phyloP scores from a whole-genome alignment of 2,113 vertebrate genomes.

The Brienomyrus longianalis region DNA sequence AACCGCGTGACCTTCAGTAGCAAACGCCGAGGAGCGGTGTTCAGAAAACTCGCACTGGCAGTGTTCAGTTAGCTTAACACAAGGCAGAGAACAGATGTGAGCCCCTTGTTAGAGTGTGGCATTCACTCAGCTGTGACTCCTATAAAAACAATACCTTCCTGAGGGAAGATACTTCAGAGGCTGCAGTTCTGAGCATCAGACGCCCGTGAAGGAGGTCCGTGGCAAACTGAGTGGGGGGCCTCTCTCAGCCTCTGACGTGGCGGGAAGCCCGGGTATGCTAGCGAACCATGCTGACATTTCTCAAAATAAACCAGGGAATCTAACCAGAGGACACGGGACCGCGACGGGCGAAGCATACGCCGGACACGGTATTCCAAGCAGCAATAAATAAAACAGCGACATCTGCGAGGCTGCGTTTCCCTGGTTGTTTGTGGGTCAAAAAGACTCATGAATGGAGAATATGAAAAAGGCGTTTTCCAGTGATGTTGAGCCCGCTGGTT shows the following conservation, averaged over 20 bases:
- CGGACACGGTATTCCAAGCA: slow-evolving; percentile 41
- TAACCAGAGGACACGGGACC: slow-evolving; percentile 39
- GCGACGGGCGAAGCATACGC: slow-evolving; percentile 26
- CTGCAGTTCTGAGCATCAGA: not conserved
- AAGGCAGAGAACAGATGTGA: slow-evolving; percentile 59
- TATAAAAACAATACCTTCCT: slow-evolving; percentile 49
- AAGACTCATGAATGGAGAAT: not conserved
- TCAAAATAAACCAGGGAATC: slow-evolving; percentile 43
- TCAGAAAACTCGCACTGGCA: slow-evolving; percentile 47
- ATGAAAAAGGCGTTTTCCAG: not conserved
- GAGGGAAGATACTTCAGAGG: not conserved
- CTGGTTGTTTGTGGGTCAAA: slow-evolving; percentile 17
- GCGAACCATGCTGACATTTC: slow-evolving; percentile 19
- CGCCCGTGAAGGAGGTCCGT: slow-evolving; percentile 8
- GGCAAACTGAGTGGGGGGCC: slow-evolving; percentile 36
- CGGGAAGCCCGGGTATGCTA: not conserved
- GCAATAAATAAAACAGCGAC: slow-evolving; percentile 34
- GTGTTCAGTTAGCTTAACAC: slow-evolving; percentile 48
- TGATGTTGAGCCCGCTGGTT: not conserved
- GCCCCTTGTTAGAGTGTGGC: slow-evolving; percentile 43
- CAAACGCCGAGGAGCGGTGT: slow-evolving; percentile 42
- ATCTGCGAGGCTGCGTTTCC: slow-evolving; percentile 10
- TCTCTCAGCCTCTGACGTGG: slow-evolving; percentile 18
- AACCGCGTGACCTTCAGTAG: slow-evolving; percentile 49
- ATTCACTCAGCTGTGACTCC: slow-evolving; percentile 45